phyloP scores from a whole-genome alignment of 2,113 vertebrate genomes.

The Tupaia tana region DNA sequence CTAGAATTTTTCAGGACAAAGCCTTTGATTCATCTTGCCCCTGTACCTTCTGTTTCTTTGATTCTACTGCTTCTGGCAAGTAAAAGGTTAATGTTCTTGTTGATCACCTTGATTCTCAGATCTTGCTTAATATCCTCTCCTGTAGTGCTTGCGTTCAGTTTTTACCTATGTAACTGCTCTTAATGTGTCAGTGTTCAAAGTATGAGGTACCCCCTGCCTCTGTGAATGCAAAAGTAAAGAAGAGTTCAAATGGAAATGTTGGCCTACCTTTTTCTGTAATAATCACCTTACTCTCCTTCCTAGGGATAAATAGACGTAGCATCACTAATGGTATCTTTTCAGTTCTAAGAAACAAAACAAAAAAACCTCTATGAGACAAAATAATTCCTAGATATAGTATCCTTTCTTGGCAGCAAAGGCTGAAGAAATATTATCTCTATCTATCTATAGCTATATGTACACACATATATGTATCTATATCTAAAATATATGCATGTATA shows the following conservation, averaged over 20 bases:
- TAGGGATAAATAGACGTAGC: conserved; percentile 72
- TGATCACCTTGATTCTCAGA: conserved; percentile 78
- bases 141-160: conserved; percentile 77
- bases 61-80: conserved; percentile 64
- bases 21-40: background rate
- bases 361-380: background rate
- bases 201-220: conserved; percentile 78
- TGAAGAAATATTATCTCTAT: background rate
- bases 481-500: too few species aligned
- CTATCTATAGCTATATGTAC: too few species aligned
- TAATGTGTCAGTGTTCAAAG: conserved; percentile 79
- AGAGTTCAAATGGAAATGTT: conserved; percentile 81
- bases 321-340: conserved; percentile 69
- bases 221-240: conserved; percentile 75
- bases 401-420: background rate
- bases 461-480: too few species aligned
- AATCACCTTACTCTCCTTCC: conserved; percentile 74
- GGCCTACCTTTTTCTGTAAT: conserved; percentile 78
- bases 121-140: conserved; percentile 81
- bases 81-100: conserved; percentile 78
- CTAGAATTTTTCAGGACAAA: background rate
- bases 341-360: conserved; percentile 17
- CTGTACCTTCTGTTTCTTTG: background rate
- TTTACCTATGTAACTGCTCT: conserved; percentile 74
- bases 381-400: conserved; percentile 45